A percentile compares a stretch with the other conserved stretches of the same genome.
These are phyloP conservation scores for Heliconius nattereri DNA, from an alignment of 1,140 invertebrate genomes.

Conservation along the genomic window DNA sequence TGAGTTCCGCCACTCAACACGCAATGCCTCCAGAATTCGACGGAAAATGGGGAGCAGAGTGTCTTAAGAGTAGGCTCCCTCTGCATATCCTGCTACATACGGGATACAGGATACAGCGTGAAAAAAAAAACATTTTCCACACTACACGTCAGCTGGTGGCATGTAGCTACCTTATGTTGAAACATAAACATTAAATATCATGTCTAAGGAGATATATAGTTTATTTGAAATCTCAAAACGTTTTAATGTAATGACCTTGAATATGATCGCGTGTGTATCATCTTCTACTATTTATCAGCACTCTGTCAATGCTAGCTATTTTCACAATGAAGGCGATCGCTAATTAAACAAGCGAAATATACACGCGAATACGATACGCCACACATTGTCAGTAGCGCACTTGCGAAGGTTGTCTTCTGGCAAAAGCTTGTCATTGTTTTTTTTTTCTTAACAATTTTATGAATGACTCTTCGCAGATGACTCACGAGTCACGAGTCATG, in stretches of 20 bases:
- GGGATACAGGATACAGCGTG: too few relatives aligned
- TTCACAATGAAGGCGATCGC: conserved; percentile 48
- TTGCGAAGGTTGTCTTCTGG: neutral
- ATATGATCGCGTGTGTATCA: conserved; percentile 42
- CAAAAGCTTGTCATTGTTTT: conserved; percentile 23
- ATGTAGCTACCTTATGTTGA: neutral
- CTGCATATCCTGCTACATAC: too few relatives aligned
- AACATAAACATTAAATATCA: conserved; percentile 1
- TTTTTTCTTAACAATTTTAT: conserved; percentile 29
- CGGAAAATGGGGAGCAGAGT: too few relatives aligned
- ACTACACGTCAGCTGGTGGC: neutral
- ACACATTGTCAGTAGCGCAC: conserved; percentile 21
- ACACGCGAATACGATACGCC: conserved; percentile 17
- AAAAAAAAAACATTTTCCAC: too few relatives aligned
- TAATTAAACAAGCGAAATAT: conserved; percentile 37
- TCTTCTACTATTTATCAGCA: conserved; percentile 33
- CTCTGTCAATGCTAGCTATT: conserved; percentile 54
- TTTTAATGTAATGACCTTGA: conserved; percentile 30
- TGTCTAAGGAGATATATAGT: neutral
- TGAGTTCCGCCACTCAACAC: too few relatives aligned
- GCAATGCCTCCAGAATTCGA: too few relatives aligned
- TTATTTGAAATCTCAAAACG: neutral
- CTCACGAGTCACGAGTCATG: conserved; percentile 24
- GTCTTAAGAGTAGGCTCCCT: too few relatives aligned
- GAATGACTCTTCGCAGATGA: conserved; percentile 32